Conservation (phyloP, 2,888 invertebrate species). For the Luperina testacea region DNA sequence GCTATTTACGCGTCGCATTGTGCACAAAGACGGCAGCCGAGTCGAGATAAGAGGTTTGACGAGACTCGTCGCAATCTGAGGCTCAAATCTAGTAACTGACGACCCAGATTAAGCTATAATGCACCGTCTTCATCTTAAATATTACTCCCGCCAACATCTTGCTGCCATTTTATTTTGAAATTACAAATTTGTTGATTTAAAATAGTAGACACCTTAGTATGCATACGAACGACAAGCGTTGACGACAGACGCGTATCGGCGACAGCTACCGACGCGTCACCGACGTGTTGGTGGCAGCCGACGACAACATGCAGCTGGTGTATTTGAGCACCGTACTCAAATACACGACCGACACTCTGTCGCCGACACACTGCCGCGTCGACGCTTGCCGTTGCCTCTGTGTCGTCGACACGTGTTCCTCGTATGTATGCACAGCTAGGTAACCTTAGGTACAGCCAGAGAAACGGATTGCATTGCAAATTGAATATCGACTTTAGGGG, state of each 20-base stretch:
- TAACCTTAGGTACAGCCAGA: neutral
- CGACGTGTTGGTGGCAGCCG: too few relatives aligned
- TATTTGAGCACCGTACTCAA: too few relatives aligned
- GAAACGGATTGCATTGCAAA: neutral
- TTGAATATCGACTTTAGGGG: too few relatives aligned
- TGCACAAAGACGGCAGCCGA: conserved; percentile 62
- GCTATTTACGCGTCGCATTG: conserved; percentile 63
- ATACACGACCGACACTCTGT: too few relatives aligned
- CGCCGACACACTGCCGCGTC: neutral
- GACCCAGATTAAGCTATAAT: conserved; percentile 48
- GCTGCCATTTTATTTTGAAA: conserved; percentile 19
- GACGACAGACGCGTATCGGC: neutral
- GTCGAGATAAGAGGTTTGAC: conserved; percentile 65
- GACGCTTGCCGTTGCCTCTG: neutral
- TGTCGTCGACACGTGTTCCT: neutral
- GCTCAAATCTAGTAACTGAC: conserved; percentile 59
- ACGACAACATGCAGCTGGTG: too few relatives aligned
- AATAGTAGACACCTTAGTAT: neutral
- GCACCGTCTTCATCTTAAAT: conserved; percentile 34
- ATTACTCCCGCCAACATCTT: conserved; percentile 29
- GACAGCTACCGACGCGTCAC: too few relatives aligned
- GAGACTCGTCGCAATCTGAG: conserved; percentile 55
- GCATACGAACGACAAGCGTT: neutral
- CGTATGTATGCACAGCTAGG: too few relatives aligned
- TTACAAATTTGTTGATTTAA: conserved; percentile 5